Conservation (phyloP, 2,888 invertebrate species). For the Venusia cambrica region DNA sequence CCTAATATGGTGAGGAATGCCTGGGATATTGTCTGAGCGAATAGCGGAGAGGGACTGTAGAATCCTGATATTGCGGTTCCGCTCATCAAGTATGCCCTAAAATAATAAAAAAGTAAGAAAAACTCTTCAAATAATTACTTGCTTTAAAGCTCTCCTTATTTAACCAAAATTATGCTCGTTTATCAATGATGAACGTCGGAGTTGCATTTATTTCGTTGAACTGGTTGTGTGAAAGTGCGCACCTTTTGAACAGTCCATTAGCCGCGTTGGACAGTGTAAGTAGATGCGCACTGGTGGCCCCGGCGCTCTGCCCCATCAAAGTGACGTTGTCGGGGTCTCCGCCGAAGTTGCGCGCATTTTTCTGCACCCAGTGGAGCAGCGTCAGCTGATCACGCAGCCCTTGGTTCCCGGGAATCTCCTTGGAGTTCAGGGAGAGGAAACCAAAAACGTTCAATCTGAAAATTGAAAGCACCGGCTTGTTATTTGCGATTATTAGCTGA, state of each 20-base stretch:
- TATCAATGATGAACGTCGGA: no score
- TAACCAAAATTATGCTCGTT: no score
- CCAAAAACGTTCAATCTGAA: conserved; percentile 68
- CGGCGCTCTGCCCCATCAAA: conserved; percentile 69
- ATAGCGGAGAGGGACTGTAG: conserved; percentile 50
- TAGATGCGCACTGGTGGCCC: conserved; percentile 54
- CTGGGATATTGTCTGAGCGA: conserved; percentile 42
- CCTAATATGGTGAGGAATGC: conserved; percentile 64
- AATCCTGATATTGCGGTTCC: conserved; percentile 51
- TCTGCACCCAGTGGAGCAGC: conserved; percentile 62
- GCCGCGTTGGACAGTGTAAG: conserved; percentile 55
- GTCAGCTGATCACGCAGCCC: conserved; percentile 68
- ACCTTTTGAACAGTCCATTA: conserved; percentile 59
- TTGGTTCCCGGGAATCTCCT: conserved; percentile 65
- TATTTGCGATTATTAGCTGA: no score
- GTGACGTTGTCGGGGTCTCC: conserved; percentile 65
- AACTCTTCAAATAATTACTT: no score
- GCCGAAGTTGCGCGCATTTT: conserved; percentile 59
- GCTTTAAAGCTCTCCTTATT: no score
- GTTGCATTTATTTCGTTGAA: no score
- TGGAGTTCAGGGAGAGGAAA: conserved; percentile 60
- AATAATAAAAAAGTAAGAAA: conserved; percentile 29
- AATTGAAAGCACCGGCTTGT: conserved; percentile 16
- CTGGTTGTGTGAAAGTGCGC: no score
- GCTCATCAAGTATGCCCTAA: conserved; percentile 63